A percentile compares a stretch with the other conserved stretches of the same genome.
phyloP scores from a whole-genome alignment of 2,888 invertebrate species.

The Venustoraphidia nigricollis region DNA sequence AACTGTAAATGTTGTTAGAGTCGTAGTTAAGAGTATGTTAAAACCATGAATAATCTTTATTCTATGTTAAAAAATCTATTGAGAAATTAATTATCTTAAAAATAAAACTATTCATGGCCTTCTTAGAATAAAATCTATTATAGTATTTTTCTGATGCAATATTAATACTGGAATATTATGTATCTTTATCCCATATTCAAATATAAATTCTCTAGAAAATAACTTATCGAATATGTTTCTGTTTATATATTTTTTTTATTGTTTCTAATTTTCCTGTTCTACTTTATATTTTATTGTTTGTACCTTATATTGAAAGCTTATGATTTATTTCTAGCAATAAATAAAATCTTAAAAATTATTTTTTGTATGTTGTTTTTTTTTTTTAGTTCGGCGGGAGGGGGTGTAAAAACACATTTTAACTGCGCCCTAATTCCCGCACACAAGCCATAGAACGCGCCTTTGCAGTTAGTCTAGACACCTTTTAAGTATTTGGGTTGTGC shows the following conservation, averaged over 20 bases:
- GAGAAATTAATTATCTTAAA: neutral
- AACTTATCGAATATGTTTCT: neutral
- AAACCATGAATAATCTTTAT: neutral
- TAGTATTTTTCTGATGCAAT: conserved; percentile 4
- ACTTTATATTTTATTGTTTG: neutral
- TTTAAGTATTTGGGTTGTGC: too few species aligned
- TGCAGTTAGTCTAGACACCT: too few species aligned
- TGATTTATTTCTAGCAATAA: neutral
- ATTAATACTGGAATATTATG: neutral
- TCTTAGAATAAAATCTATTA: conserved; percentile 1
- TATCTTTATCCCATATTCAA: neutral
- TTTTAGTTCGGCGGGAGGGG: neutral
- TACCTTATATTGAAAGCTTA: neutral
- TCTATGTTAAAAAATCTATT: neutral
- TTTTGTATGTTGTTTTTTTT: neutral
- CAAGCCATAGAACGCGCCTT: too few species aligned
- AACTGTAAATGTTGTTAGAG: too few species aligned
- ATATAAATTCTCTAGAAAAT: neutral
- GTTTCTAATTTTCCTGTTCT: neutral
- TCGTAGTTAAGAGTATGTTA: neutral
- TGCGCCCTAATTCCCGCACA: too few species aligned
- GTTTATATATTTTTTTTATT: neutral
- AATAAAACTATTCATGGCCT: conserved; percentile 1
- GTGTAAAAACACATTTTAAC: too few species aligned
- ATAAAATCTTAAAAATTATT: neutral